Percentiles rank a stretch among this genome's conserved stretches.
Conservation (phyloP, 2,797 vertebrate species). For the Euthynnus affinis region DNA sequence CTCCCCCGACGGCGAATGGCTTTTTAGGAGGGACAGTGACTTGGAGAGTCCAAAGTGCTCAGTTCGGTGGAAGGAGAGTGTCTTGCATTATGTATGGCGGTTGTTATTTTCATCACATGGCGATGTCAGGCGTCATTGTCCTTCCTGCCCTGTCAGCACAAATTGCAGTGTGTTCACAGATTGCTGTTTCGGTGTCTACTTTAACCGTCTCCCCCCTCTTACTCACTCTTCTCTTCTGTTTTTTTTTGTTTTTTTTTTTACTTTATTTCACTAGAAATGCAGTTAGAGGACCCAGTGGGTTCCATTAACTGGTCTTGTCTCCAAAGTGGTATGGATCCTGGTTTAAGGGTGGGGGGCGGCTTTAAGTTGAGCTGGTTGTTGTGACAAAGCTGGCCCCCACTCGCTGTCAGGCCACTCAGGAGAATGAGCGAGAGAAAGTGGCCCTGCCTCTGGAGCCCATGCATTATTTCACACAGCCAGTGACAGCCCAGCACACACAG, state of each 20-base stretch:
- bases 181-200: constrained; percentile 65
- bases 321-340: constrained; percentile 43
- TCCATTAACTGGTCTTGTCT: constrained; percentile 69
- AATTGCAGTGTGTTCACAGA: constrained; percentile 64
- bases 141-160: constrained; percentile 76
- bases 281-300: constrained; percentile 29
- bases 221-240: not conserved
- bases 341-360: constrained; percentile 25
- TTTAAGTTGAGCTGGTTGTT: constrained; percentile 54
- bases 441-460: constrained; percentile 70
- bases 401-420: constrained; percentile 64
- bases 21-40: constrained; percentile 44
- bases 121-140: constrained; percentile 75
- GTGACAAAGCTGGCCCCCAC: constrained; percentile 61
- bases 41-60: constrained; percentile 61
- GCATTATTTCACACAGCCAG: constrained; percentile 85
- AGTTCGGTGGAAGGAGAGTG: constrained; percentile 65
- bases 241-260: not conserved
- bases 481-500: constrained; percentile 73
- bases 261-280: constrained; percentile 33
- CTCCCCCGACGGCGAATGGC: not conserved
- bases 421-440: constrained; percentile 61
- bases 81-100: constrained; percentile 80
- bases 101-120: constrained; percentile 84
- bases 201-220: constrained; percentile 21